Conservation (phyloP, 2,797 vertebrate genomes). For the Rhinogobio ventralis region DNA sequence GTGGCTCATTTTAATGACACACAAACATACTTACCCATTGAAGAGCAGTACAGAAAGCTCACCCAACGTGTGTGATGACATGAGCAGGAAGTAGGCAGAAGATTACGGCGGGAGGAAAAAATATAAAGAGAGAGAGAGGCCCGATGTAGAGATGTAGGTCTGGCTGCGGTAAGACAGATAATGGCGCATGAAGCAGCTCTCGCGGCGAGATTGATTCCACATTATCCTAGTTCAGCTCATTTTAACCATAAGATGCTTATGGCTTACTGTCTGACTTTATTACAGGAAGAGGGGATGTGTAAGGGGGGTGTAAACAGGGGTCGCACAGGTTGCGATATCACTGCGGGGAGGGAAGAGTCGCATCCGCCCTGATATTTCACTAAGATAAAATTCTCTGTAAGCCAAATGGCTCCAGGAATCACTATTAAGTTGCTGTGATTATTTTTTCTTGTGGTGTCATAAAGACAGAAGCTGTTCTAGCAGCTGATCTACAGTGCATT, state of each 20-base stretch:
- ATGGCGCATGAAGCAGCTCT: slow-evolving; percentile 45
- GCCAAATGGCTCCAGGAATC: slow-evolving; percentile 13
- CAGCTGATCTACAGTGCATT: slow-evolving; percentile 48
- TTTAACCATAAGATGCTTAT: slow-evolving; percentile 60
- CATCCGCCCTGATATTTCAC: slow-evolving; percentile 7
- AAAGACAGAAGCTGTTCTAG: slow-evolving; percentile 16
- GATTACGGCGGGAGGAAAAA: not conserved
- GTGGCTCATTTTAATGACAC: slow-evolving; percentile 29
- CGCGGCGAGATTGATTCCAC: slow-evolving; percentile 41
- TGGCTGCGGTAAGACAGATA: slow-evolving; percentile 56
- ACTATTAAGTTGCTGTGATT: slow-evolving; percentile 17
- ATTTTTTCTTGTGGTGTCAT: slow-evolving; percentile 14
- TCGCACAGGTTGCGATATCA: slow-evolving; percentile 32
- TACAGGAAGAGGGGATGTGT: slow-evolving; percentile 20
- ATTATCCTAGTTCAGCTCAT: slow-evolving; percentile 61
- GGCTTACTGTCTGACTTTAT: slow-evolving; percentile 60
- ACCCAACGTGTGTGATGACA: slow-evolving; percentile 22
- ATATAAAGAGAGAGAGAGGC: slow-evolving; percentile 8
- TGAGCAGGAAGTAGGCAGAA: not conserved
- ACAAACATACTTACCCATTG: slow-evolving; percentile 7
- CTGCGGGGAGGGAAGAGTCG: slow-evolving; percentile 16
- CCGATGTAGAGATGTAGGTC: slow-evolving; percentile 34
- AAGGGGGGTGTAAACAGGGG: not conserved
- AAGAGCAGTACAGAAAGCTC: slow-evolving; percentile 3
- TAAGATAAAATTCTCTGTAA: not conserved